phyloP scores from a whole-genome alignment of 2,888 invertebrate genomes.

The Cataglyphis rosenhaueri region DNA sequence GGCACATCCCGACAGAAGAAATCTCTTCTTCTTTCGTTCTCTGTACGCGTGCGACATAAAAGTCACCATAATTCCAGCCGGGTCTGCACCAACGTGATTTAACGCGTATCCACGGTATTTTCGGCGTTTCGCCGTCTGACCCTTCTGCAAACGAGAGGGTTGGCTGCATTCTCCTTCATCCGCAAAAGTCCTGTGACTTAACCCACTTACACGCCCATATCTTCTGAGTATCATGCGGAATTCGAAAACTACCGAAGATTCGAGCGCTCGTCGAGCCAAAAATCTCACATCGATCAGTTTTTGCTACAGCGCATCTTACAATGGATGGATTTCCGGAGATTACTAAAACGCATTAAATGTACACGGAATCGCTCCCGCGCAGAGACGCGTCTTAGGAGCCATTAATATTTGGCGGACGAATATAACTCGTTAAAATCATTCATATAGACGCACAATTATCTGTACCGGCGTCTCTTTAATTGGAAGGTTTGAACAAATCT shows the following conservation, averaged over 20 bases:
- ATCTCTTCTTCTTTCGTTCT: constrained; percentile 47
- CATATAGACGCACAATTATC: neutral
- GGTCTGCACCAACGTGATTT: constrained; percentile 67
- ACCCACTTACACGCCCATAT: constrained; percentile 67
- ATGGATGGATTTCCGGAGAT: constrained; percentile 15
- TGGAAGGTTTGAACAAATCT: constrained; percentile 46
- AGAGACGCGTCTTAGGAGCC: neutral
- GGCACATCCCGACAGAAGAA: constrained; percentile 50
- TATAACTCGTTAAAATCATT: constrained; percentile 28
- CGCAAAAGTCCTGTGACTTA: constrained; percentile 60
- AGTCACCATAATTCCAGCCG: constrained; percentile 69
- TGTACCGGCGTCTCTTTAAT: constrained; percentile 6
- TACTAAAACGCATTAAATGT: constrained; percentile 16
- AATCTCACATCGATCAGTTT: constrained; percentile 19
- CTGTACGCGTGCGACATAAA: constrained; percentile 65
- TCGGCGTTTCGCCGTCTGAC: constrained; percentile 61
- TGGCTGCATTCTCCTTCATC: constrained; percentile 61
- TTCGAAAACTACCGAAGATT: constrained; percentile 46
- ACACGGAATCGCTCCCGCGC: neutral
- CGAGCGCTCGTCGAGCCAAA: constrained; percentile 46
- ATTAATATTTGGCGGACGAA: constrained; percentile 19
- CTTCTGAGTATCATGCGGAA: constrained; percentile 45
- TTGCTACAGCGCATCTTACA: neutral
- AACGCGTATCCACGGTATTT: constrained; percentile 66
- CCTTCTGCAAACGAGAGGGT: constrained; percentile 50